These are phyloP conservation scores for Morpho deidamia DNA, from an alignment of 2,888 invertebrate genomes.

Conservation along the genomic window DNA sequence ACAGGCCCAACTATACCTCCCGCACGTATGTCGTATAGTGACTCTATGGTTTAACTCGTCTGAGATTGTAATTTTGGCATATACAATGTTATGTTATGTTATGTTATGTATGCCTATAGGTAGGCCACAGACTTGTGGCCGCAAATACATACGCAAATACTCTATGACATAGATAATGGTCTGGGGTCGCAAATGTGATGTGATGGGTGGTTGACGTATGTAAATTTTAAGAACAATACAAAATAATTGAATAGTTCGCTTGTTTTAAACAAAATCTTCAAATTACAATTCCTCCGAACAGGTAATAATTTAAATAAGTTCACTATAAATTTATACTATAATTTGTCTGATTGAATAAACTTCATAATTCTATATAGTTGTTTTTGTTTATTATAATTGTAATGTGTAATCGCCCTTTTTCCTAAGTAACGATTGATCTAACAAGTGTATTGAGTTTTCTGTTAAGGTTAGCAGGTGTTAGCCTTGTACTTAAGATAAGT, in stretches of 20 bases:
- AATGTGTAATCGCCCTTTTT: slow-evolving; percentile 18
- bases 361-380: not conserved
- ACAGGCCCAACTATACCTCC: too few species aligned
- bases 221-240: not conserved
- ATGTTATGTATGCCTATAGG: too few species aligned
- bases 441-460: not conserved
- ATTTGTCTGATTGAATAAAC: not conserved
- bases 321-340: too few species aligned
- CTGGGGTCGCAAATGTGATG: too few species aligned
- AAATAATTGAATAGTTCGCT: not conserved
- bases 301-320: too few species aligned
- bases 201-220: not conserved
- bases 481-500: slow-evolving; percentile 16
- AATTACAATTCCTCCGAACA: not conserved
- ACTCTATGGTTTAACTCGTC: too few species aligned
- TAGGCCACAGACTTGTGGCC: too few species aligned
- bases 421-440: slow-evolving; percentile 21
- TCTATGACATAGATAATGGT: not conserved
- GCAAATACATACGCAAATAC: too few species aligned
- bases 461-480: slow-evolving; percentile 17
- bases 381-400: slow-evolving; percentile 7
- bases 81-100: too few species aligned
- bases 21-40: too few species aligned
- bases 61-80: too few species aligned
- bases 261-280: too few species aligned